Percentiles rank a stretch among this genome's conserved stretches.
Conservation (phyloP, 2,113 vertebrate species). For the Promerops cafer region DNA sequence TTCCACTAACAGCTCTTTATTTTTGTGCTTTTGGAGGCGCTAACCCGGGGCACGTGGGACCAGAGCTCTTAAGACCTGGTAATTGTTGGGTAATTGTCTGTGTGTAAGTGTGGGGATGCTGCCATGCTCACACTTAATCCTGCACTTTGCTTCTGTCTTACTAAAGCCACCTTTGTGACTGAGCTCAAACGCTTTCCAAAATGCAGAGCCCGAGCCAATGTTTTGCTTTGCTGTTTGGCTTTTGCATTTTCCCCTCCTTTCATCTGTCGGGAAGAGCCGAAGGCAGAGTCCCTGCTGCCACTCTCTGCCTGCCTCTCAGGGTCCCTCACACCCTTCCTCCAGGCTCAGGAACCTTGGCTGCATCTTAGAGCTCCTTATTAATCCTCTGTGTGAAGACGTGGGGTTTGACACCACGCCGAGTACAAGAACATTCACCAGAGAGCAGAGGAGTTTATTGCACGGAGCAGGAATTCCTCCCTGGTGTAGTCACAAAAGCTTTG, state of each 20-base stretch:
- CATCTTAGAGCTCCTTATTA: background rate
- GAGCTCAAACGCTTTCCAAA: background rate
- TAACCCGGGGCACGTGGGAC: background rate
- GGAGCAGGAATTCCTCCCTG: conserved; percentile 40
- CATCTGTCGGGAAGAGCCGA: accelerated
- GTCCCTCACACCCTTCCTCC: background rate
- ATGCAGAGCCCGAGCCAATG: background rate
- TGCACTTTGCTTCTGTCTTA: background rate
- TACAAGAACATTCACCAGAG: conserved; percentile 1
- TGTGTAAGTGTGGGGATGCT: background rate
- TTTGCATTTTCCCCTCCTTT: background rate
- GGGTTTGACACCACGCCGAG: background rate
- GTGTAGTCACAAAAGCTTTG: conserved; percentile 40
- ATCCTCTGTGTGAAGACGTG: background rate
- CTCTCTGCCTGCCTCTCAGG: background rate
- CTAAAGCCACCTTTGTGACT: background rate
- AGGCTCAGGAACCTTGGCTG: background rate
- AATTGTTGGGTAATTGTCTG: conserved; percentile 27
- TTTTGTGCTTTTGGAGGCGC: background rate
- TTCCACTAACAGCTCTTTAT: conserved; percentile 9
- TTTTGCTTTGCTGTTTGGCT: background rate
- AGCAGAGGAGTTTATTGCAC: conserved; percentile 16
- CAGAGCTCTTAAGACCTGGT: conserved; percentile 2
- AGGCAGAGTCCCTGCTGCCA: background rate
- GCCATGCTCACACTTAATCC: background rate